phyloP scores from a whole-genome alignment of 2,888 invertebrate species.

The Hirtodrosophila duncani region DNA sequence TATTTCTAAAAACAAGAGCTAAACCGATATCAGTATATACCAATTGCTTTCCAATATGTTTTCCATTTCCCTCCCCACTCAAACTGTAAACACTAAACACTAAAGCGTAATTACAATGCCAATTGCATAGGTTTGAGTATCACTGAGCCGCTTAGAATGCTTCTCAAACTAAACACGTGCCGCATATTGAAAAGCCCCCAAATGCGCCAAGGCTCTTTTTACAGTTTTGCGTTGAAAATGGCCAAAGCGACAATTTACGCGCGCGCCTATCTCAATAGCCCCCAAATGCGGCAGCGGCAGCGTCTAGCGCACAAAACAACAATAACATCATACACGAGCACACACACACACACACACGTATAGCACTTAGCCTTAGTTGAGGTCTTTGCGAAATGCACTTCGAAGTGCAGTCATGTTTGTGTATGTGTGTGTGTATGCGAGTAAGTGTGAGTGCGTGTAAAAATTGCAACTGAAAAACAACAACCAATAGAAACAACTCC shows the following conservation, averaged over 20 bases:
- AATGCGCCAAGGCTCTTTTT: constrained; percentile 57
- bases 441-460: constrained; percentile 9
- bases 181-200: no score
- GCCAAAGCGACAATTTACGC: constrained; percentile 33
- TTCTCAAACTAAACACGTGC: constrained; percentile 57
- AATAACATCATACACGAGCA: constrained; percentile 36
- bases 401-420: constrained; percentile 58
- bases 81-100: no score
- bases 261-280: constrained; percentile 69
- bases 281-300: constrained; percentile 65
- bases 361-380: constrained; percentile 66
- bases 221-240: constrained; percentile 50
- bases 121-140: constrained; percentile 28
- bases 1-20: no score
- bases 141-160: constrained; percentile 5
- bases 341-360: constrained; percentile 18
- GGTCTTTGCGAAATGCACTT: constrained; percentile 70
- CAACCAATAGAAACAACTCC: constrained; percentile 53
- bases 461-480: constrained; percentile 31
- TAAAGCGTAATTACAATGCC: no score
- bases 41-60: no score
- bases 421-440: constrained; percentile 16
- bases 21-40: no score
- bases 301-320: constrained; percentile 34
- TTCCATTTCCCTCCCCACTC: no score